A percentile compares a stretch with the other conserved stretches of the same genome.
Evolutionary conservation across 2,888 invertebrate species (phyloP).

Genomic region (Hemaris fuciformis): DNA sequence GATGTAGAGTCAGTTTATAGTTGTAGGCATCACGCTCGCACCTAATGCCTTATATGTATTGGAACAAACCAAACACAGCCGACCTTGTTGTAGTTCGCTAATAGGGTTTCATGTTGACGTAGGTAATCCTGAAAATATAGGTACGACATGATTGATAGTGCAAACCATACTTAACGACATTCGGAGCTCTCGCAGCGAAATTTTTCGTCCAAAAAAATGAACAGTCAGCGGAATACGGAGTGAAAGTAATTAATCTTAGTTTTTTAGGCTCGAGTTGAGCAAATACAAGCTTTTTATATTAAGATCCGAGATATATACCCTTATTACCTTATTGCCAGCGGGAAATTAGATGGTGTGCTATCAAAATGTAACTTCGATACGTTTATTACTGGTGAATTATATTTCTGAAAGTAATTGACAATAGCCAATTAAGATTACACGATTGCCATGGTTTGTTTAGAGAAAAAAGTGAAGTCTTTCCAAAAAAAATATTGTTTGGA

Average conservation of each 20-base stretch:
- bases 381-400: neutral
- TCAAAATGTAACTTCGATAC: neutral
- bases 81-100: slow-evolving; percentile 4
- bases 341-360: neutral
- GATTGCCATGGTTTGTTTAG: neutral
- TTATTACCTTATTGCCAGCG: neutral
- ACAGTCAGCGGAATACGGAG: slow-evolving; percentile 12
- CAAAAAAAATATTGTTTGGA: neutral
- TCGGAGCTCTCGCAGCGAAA: neutral
- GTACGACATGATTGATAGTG: slow-evolving; percentile 25
- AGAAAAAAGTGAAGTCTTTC: no score
- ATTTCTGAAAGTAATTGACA: neutral
- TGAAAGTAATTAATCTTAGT: slow-evolving; percentile 29
- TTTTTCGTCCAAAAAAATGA: slow-evolving; percentile 21
- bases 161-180: slow-evolving; percentile 5
- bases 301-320: neutral
- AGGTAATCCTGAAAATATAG: slow-evolving; percentile 8
- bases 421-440: neutral
- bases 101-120: slow-evolving; percentile 8
- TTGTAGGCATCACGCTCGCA: neutral
- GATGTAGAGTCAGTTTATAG: neutral
- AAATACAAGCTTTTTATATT: neutral
- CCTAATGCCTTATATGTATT: neutral
- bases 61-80: slow-evolving; percentile 2
- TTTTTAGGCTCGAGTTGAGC: slow-evolving; percentile 18